Percentiles rank a stretch among this genome's conserved stretches.
These are phyloP conservation scores for Parus major DNA, from an alignment of 2,113 vertebrate genomes.

Conservation along the genomic window DNA sequence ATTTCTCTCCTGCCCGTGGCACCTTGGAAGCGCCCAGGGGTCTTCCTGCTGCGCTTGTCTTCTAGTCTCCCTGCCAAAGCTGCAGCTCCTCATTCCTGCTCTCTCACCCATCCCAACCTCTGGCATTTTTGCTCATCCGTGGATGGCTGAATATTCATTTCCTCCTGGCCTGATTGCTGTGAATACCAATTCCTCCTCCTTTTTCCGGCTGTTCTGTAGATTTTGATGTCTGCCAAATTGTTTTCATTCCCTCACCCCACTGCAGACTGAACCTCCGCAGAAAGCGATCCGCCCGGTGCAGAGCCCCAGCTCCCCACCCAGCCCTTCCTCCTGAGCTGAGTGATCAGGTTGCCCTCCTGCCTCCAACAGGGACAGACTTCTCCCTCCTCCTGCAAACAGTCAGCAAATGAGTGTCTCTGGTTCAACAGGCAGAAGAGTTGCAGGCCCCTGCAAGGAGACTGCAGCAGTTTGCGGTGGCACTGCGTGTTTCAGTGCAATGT, in stretches of 20 bases:
- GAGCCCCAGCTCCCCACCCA: conserved; percentile 21
- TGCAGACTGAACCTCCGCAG: conserved; percentile 49
- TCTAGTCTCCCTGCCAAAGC: conserved; percentile 24
- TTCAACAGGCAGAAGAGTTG: conserved; percentile 8
- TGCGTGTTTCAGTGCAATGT: conserved; percentile 1
- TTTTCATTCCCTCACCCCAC: conserved; percentile 54
- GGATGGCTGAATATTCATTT: conserved; percentile 65
- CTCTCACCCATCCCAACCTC: conserved; percentile 54
- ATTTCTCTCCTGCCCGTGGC: conserved; percentile 48
- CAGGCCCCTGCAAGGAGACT: conserved; percentile 49
- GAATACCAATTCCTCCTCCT: conserved; percentile 68
- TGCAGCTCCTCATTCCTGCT: conserved; percentile 22
- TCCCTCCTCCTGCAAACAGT: neutral
- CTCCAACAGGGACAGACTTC: neutral
- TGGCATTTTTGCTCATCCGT: conserved; percentile 54
- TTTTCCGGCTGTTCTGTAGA: conserved; percentile 50
- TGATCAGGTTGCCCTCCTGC: conserved; percentile 10
- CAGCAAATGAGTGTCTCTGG: neutral
- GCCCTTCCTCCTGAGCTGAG: neutral
- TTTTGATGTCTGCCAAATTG: conserved; percentile 56
- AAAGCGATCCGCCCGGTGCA: neutral
- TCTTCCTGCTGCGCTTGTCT: neutral
- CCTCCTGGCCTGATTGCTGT: conserved; percentile 52
- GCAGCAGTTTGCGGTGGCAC: conserved; percentile 32
- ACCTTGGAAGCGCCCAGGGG: conserved; percentile 26